These are phyloP conservation scores for Drosophila bipectinata DNA, from an alignment of 1,140 invertebrate genomes.

Conservation along the genomic window DNA sequence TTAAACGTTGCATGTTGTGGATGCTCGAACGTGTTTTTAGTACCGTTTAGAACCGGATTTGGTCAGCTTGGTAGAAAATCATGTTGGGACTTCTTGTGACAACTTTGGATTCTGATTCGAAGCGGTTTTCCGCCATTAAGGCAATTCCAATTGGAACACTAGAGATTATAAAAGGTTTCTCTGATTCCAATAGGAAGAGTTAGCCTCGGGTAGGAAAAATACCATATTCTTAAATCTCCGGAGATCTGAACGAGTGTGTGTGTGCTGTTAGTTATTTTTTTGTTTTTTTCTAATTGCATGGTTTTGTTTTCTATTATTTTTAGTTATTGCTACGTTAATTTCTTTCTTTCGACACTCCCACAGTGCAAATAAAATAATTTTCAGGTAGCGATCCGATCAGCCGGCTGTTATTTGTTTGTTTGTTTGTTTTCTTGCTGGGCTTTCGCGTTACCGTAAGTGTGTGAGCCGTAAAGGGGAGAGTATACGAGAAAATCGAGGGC, in stretches of 20 bases:
- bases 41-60: conserved; percentile 76
- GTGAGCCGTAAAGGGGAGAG: background rate
- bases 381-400: conserved; percentile 59
- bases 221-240: no score
- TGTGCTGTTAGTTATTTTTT: background rate
- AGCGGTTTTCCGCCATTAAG: conserved; percentile 59
- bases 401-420: conserved; percentile 59
- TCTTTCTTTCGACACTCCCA: conserved; percentile 64
- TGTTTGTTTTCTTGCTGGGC: conserved; percentile 33
- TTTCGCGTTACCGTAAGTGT: conserved; percentile 6
- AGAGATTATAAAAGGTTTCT: conserved; percentile 2
- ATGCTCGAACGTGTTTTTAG: conserved; percentile 55
- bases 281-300: conserved; percentile 50
- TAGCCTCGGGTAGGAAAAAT: no score
- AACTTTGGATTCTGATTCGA: conserved; percentile 47
- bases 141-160: conserved; percentile 34
- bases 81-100: conserved; percentile 56
- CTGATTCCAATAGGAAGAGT: conserved; percentile 18
- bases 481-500: conserved; percentile 34
- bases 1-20: conserved; percentile 38
- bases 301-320: conserved; percentile 56
- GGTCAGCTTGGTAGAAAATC: conserved; percentile 33
- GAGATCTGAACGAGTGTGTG: conserved; percentile 6
- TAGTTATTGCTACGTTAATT: conserved; percentile 66
- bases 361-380: conserved; percentile 62